Evolutionary conservation across 2,888 invertebrate genomes (phyloP).

Genomic region (Pristionchus exspectatus): DNA sequence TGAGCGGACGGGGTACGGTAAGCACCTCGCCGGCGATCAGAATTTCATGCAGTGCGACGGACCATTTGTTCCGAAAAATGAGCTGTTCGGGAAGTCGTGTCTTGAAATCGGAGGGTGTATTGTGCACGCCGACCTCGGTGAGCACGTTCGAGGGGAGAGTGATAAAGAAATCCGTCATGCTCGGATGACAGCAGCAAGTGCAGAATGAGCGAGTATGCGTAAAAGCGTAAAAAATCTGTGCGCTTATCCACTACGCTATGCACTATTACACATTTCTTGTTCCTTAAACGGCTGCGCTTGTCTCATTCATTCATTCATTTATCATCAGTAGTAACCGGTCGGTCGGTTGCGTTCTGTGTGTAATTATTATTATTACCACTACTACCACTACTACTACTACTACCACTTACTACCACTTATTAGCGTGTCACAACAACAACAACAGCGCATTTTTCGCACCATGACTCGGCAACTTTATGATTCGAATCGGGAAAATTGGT

Average conservation of each 20-base stretch:
- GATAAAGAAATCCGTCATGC: conserved; percentile 24
- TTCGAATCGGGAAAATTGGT: conserved; percentile 1
- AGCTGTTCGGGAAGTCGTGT: neutral
- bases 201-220: too few relatives aligned
- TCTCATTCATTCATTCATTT: neutral
- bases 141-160: conserved; percentile 2
- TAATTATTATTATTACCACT: too few relatives aligned
- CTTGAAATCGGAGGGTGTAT: neutral
- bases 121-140: too few relatives aligned
- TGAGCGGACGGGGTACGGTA: too few relatives aligned
- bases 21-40: neutral
- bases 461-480: neutral
- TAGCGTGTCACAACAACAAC: neutral
- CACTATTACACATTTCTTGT: too few relatives aligned
- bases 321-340: neutral
- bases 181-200: neutral
- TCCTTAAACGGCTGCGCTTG: too few relatives aligned
- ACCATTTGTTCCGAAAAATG: neutral
- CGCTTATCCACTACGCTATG: too few relatives aligned
- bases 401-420: too few relatives aligned
- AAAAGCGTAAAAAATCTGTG: too few relatives aligned
- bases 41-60: conserved; percentile 9
- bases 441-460: too few relatives aligned
- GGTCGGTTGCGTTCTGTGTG: too few relatives aligned
- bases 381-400: too few relatives aligned